A percentile compares a stretch with the other conserved stretches of the same genome.
Evolutionary conservation across 2,888 invertebrate species (phyloP).

Genomic region (Agrochola litura): DNA sequence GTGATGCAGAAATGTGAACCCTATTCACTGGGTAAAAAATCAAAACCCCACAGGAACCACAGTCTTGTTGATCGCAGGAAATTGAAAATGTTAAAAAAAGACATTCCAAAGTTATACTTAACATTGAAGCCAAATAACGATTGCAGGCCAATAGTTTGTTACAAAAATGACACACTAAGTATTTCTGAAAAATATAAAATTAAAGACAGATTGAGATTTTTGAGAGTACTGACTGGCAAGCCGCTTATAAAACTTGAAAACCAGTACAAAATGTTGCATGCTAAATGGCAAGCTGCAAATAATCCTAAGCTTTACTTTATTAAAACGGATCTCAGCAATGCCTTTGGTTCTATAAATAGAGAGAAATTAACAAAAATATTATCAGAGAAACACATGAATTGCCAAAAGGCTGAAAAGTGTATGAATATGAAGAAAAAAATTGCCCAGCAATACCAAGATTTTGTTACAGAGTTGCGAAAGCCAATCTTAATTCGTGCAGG

Average conservation of each 20-base stretch:
- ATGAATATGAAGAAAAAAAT: constrained; percentile 76
- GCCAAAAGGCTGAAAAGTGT: constrained; percentile 77
- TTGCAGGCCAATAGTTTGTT: constrained; percentile 84
- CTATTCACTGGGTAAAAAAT: constrained; percentile 76
- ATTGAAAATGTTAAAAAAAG: constrained; percentile 74
- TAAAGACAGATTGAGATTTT: constrained; percentile 79
- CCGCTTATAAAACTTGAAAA: constrained; percentile 75
- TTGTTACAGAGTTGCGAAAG: constrained; percentile 80
- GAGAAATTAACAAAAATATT: constrained; percentile 80
- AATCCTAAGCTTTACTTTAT: constrained; percentile 86
- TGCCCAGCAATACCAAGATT: constrained; percentile 79
- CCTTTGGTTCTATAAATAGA: constrained; percentile 87
- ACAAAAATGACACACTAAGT: constrained; percentile 75
- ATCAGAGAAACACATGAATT: constrained; percentile 73
- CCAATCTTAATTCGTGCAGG: constrained; percentile 85
- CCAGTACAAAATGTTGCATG: constrained; percentile 74
- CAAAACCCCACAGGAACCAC: constrained; percentile 72
- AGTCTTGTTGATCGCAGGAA: constrained; percentile 70
- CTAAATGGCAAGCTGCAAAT: constrained; percentile 77
- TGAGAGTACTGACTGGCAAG: constrained; percentile 76
- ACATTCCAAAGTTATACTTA: constrained; percentile 83
- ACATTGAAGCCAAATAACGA: constrained; percentile 82
- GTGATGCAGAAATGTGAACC: constrained; percentile 76
- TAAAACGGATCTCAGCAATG: constrained; percentile 87
- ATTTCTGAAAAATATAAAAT: constrained; percentile 79